Percentiles rank a stretch among this genome's conserved stretches.
Conservation (phyloP, 2,888 invertebrate species). For the Platycheirus rosarum region DNA sequence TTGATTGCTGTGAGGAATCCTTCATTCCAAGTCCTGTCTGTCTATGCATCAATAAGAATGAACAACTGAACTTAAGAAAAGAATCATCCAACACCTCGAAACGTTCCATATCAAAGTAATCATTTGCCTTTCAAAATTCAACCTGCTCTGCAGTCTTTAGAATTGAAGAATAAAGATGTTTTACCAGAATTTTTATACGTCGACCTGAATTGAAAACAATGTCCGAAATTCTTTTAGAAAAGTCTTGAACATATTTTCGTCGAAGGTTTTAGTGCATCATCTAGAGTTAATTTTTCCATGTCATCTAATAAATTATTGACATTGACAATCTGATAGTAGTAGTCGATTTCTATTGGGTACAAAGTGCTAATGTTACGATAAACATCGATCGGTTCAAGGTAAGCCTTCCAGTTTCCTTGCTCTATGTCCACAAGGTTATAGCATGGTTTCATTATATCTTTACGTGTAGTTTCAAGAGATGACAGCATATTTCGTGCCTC, state of each 20-base stretch:
- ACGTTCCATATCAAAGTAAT: conserved; percentile 90
- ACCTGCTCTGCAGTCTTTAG: conserved; percentile 79
- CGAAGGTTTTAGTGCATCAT: conserved; percentile 48
- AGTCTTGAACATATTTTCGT: no score
- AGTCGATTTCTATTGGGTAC: conserved; percentile 87
- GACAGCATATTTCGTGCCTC: conserved; percentile 77
- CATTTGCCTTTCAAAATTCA: conserved; percentile 85
- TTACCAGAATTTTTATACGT: conserved; percentile 76
- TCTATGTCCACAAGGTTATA: conserved; percentile 59
- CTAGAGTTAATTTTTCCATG: conserved; percentile 73
- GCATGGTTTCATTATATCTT: conserved; percentile 14
- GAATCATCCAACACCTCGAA: conserved; percentile 94
- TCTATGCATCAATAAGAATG: conserved; percentile 87
- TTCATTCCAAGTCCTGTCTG: conserved; percentile 88
- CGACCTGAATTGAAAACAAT: conserved; percentile 61
- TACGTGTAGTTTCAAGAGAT: conserved; percentile 76
- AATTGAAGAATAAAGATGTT: conserved; percentile 59
- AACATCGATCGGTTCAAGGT: conserved; percentile 87
- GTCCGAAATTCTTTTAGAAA: conserved; percentile 47
- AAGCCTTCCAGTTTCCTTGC: conserved; percentile 77
- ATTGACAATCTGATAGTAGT: conserved; percentile 87
- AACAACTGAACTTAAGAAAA: conserved; percentile 89
- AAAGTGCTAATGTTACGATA: conserved; percentile 84
- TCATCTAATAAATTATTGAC: conserved; percentile 71
- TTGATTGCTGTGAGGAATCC: conserved; percentile 89